These are phyloP conservation scores for Gasterosteus nipponicus DNA, from an alignment of 2,113 vertebrate species.

Conservation along the genomic window DNA sequence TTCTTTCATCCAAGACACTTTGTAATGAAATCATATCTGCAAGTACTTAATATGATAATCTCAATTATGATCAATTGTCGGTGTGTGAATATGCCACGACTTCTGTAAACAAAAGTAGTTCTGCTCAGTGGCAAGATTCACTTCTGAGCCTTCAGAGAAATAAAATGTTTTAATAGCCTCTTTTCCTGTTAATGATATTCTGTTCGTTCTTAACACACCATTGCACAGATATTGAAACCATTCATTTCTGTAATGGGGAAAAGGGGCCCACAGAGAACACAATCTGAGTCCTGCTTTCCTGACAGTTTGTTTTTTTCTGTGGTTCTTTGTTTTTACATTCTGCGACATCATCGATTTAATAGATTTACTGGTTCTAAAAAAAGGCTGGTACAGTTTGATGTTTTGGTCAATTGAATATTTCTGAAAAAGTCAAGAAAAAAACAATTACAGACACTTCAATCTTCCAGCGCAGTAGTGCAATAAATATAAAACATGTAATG, in stretches of 20 bases:
- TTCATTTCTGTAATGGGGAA: constrained; percentile 89
- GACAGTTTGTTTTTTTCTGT: constrained; percentile 73
- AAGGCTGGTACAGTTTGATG: constrained; percentile 19
- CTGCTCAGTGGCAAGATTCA: constrained; percentile 80
- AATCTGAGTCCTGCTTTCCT: constrained; percentile 76
- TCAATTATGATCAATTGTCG: constrained; percentile 78
- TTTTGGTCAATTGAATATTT: constrained; percentile 29
- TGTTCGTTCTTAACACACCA: constrained; percentile 90
- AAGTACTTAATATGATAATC: constrained; percentile 80
- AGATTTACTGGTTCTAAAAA: constrained; percentile 38
- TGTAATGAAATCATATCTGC: constrained; percentile 74
- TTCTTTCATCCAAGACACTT: constrained; percentile 66
- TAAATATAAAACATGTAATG: constrained; percentile 12
- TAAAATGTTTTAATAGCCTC: constrained; percentile 87
- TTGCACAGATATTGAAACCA: constrained; percentile 92
- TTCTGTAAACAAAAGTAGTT: constrained; percentile 83
- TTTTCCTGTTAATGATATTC: constrained; percentile 88
- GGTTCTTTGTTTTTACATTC: constrained; percentile 61
- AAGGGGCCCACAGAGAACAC: constrained; percentile 75
- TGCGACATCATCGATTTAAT: constrained; percentile 39
- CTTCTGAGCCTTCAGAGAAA: constrained; percentile 79
- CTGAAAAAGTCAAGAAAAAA: constrained; percentile 10
- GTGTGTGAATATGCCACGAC: constrained; percentile 71
- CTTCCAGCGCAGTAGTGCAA: not conserved
- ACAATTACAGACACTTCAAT: constrained; percentile 4